phyloP scores from a whole-genome alignment of 2,888 invertebrate species.

The Chirona hameri region DNA sequence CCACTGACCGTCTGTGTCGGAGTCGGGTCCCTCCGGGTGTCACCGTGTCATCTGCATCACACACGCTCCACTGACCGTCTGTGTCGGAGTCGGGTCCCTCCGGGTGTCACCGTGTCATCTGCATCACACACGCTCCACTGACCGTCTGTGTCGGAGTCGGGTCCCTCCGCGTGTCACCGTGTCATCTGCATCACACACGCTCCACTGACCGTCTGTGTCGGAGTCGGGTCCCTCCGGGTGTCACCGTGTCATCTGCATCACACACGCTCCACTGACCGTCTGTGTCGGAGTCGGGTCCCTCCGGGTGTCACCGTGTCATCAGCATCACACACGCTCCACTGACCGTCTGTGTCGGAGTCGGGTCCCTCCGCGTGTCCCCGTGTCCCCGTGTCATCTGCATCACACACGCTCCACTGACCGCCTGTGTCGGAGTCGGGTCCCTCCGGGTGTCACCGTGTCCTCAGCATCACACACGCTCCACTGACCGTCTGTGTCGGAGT shows the following conservation, averaged over 20 bases:
- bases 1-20: slow-evolving; percentile 43
- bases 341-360: slow-evolving; percentile 45
- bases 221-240: slow-evolving; percentile 63
- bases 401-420: slow-evolving; percentile 27
- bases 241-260: slow-evolving; percentile 62
- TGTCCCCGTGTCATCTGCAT: no score
- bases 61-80: slow-evolving; percentile 31
- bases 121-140: neutral
- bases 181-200: neutral
- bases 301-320: slow-evolving; percentile 82
- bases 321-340: neutral
- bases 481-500: slow-evolving; percentile 44
- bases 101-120: slow-evolving; percentile 83
- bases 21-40: slow-evolving; percentile 62
- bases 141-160: slow-evolving; percentile 45
- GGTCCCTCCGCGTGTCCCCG: slow-evolving; percentile 69
- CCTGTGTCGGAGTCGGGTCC: slow-evolving; percentile 48
- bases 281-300: slow-evolving; percentile 51
- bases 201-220: slow-evolving; percentile 41
- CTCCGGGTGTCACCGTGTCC: slow-evolving; percentile 80
- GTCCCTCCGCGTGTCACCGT: slow-evolving; percentile 74
- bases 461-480: neutral
- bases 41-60: slow-evolving; percentile 62
- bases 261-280: slow-evolving; percentile 31
- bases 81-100: slow-evolving; percentile 53